Base-by-base conservation (phyloP, 2,113 vertebrate genomes). In the Onychostoma macrolepis region DNA sequence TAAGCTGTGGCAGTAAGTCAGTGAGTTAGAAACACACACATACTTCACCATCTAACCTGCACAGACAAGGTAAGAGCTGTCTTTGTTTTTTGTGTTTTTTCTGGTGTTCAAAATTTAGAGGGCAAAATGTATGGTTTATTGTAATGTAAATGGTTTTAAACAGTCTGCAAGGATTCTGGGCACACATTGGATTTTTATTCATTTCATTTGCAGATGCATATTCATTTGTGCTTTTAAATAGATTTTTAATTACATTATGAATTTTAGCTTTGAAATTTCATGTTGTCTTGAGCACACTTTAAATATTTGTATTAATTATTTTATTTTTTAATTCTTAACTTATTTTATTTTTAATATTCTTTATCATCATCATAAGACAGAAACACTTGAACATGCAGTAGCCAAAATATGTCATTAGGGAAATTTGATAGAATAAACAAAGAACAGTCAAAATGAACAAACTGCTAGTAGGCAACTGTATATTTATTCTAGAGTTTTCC, bases 1-100 rank as follows among this genome's bases (percentile, higher is more conserved):
- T 91, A 90, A 93, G 90, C 91, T 88, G 90, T 80, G 89, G 89
- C 80, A 45, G 38, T 80, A 48, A 67, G 72, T 86, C 87, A 83
- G 85, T 72, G 86, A 69, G 86, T 67, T 48, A 56, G 45, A 86
- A 61, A 86, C 77, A 80, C 87, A 85, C 63, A 69, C 45, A 85
- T 80, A 85, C 89, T 78, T 76, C 83, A 89, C 89, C 87, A 83
- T 86, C 88, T 84, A 61, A 75, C 41, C 53, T 79, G 41, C 71
- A 86, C 50, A 41, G 9, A 80, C 65, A 75, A 85, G 89, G 89
- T 90, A 88, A 86, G 88, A 28, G 53, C 38, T 53, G 80, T 15
- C 76, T 85, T 71, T 53, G 15, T 43, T 13, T 65, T 85, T 71
- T 53, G 15, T 43, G 9, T 65, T 33, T 78, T 67, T 21, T 65